phyloP scores from a whole-genome alignment of 2,797 vertebrate species.

The Tapirus indicus region DNA sequence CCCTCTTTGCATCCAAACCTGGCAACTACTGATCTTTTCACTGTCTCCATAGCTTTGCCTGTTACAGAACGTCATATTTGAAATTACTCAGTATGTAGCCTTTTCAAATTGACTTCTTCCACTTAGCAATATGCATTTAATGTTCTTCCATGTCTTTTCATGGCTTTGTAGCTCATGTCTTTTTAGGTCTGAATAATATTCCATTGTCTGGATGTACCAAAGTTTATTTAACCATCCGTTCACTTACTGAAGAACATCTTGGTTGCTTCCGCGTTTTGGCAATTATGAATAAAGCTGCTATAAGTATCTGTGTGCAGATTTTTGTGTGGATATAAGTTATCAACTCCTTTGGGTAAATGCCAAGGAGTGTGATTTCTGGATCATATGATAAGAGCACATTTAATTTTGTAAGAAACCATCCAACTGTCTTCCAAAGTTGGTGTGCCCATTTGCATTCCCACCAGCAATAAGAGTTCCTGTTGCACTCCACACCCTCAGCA shows the following conservation, averaged over 20 bases:
- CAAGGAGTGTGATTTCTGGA: background rate
- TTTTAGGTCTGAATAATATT: background rate
- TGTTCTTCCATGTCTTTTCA: background rate
- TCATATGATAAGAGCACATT: background rate
- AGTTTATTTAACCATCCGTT: background rate
- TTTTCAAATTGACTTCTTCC: background rate
- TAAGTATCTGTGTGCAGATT: background rate
- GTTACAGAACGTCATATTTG: background rate
- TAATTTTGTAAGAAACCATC: background rate
- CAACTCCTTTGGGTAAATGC: background rate
- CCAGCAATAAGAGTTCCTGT: background rate
- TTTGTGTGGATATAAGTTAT: background rate
- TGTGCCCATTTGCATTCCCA: background rate
- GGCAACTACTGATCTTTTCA: background rate
- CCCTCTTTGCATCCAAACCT: background rate
- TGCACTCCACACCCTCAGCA: background rate
- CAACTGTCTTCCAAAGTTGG: background rate
- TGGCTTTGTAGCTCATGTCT: background rate
- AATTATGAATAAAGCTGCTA: background rate
- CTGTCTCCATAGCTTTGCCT: background rate
- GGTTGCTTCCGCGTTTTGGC: background rate
- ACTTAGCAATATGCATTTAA: background rate
- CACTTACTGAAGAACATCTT: background rate
- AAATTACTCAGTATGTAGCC: background rate
- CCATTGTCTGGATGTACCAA: background rate